Conservation (phyloP, 2,797 vertebrate species). For the Florisuga fusca region DNA sequence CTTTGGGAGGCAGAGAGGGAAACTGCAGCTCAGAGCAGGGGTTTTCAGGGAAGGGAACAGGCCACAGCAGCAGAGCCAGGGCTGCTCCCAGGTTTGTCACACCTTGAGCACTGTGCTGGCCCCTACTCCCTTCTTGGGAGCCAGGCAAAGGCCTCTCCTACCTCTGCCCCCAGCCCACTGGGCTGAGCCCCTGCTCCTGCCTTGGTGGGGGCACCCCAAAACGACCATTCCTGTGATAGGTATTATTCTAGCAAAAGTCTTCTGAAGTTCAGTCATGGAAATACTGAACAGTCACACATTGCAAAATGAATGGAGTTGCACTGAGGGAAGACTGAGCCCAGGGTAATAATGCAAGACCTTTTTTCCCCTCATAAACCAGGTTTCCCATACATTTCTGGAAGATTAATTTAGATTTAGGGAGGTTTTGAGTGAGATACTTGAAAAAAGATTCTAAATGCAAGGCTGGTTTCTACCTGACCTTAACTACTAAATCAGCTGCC, state of each 20-base stretch:
- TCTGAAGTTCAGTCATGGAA: background rate
- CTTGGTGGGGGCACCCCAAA: background rate
- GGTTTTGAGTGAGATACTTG: slow-evolving; percentile 11
- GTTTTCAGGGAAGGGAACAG: background rate
- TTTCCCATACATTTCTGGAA: slow-evolving; percentile 54
- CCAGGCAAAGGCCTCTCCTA: background rate
- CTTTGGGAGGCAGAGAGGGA: background rate
- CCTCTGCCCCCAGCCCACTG: background rate
- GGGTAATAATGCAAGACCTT: slow-evolving; percentile 32
- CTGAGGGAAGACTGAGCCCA: slow-evolving; percentile 28
- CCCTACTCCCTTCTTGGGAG: background rate
- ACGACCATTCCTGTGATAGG: fast-evolving
- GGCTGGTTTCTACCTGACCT: slow-evolving; percentile 56
- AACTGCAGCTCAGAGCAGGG: background rate
- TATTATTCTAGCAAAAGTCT: slow-evolving; percentile 1
- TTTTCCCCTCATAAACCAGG: slow-evolving; percentile 59
- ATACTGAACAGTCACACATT: background rate
- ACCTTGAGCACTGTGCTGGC: background rate
- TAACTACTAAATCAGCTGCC: slow-evolving; percentile 37
- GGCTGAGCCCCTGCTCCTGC: background rate
- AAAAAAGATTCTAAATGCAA: slow-evolving; percentile 53
- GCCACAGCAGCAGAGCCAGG: background rate
- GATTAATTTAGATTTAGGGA: slow-evolving; percentile 62
- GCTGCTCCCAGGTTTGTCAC: background rate
- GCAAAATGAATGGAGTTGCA: slow-evolving; percentile 2